Evolutionary conservation across 2,888 invertebrate species (phyloP), one percentile per base, ranked within the genome.

Genomic region (Hyles lineata): DNA sequence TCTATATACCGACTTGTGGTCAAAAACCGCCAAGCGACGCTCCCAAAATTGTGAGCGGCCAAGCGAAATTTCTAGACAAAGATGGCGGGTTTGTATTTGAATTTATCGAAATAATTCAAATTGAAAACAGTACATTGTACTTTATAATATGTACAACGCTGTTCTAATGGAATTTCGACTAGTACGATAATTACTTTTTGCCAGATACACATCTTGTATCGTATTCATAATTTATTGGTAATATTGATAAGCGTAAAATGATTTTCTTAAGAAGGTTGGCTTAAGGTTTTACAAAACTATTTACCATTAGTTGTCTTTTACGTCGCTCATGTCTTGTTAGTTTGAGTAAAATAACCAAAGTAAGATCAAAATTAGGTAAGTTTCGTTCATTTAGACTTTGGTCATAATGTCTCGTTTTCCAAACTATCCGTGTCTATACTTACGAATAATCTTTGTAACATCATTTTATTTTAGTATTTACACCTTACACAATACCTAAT

Each of bases 401-500:
- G 2, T 63, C 15, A 63, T 21, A 63, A 63, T 50, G 67, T 8
- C 67, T 21, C 17, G 23, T 67, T 67, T 67, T 6, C 43, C 50
- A 67, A 67, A 23, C 23, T 50, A 15, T 23, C n/a, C 43, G 23
- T 17, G 23, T 15, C 2, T 15, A 43, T 19, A 67, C 67, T 23
- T 21, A 21, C 17, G 17, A n/a, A 17, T 50, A 43, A 7, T 63
- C 35, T 63, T 43, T 43, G 9, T 67, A 67, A 50, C 67, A 50
- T 67, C 17, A 23, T 67, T 67, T 23, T 19, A 61, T 2, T 25
- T 61, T 43, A 43, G 15, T 50, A 67, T 67, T 50, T 67, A 67
- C 67, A 67, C 15, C 50, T 67, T 67, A 67, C 7, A 23, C 6
- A 43, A 67, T 50, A 67, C 3, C 17, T 67, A 67, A 63, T 63